Conservation (phyloP, 2,113 vertebrate genomes). For the Columba janthina region DNA sequence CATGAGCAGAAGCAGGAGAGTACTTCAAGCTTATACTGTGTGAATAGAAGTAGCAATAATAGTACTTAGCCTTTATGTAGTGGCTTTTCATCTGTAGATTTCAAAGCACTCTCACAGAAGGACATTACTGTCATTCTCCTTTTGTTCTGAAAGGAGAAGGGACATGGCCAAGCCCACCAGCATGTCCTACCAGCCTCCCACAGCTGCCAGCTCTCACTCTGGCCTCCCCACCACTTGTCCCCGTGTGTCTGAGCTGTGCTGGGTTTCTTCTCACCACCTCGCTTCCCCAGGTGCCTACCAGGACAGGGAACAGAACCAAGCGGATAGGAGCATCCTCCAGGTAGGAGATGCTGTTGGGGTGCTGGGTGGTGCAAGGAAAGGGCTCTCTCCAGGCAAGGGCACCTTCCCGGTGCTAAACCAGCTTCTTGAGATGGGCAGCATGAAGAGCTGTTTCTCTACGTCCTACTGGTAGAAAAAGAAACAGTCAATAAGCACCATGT, state of each 20-base stretch:
- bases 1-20: not conserved
- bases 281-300: not conserved
- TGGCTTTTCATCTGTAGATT: not conserved
- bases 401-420: not conserved
- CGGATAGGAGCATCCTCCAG: rapidly evolving
- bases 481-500: not conserved
- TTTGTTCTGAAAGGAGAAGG: not conserved
- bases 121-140: not conserved
- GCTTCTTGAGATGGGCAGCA: not conserved
- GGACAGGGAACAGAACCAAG: rapidly evolving
- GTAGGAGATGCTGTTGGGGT: not conserved
- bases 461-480: not conserved
- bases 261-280: not conserved
- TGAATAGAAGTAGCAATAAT: not conserved
- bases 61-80: not conserved
- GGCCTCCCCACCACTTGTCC: not conserved
- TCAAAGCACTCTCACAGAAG: not conserved
- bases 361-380: not conserved
- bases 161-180: not conserved
- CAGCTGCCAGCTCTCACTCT: rapidly evolving
- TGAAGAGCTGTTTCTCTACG: not conserved
- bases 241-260: not conserved
- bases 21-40: not conserved
- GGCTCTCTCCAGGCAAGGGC: not conserved
- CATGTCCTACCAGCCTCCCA: not conserved